phyloP scores from a whole-genome alignment of 1,140 invertebrate species.

The Heliconius himera region DNA sequence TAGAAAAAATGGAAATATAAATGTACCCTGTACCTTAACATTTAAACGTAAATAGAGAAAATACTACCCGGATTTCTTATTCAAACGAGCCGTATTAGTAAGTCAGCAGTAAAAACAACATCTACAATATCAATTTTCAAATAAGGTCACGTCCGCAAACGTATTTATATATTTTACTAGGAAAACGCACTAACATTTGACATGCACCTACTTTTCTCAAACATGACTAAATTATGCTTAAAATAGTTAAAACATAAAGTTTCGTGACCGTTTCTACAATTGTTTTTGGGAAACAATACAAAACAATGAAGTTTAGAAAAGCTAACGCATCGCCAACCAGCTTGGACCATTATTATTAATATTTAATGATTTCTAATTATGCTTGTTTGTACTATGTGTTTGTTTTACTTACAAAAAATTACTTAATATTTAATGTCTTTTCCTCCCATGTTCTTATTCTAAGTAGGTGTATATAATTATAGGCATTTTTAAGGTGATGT shows the following conservation, averaged over 20 bases:
- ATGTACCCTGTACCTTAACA: no score
- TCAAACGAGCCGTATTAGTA: slow-evolving; percentile 12
- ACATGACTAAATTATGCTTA: slow-evolving; percentile 41
- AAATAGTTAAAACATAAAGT: slow-evolving; percentile 41
- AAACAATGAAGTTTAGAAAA: slow-evolving; percentile 41
- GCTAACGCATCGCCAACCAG: slow-evolving; percentile 17
- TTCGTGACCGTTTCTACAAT: slow-evolving; percentile 37
- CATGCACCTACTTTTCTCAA: slow-evolving; percentile 39
- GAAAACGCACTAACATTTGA: slow-evolving; percentile 29
- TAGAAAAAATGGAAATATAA: no score
- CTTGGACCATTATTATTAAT: slow-evolving; percentile 43
- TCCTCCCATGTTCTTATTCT: no score
- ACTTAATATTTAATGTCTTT: no score
- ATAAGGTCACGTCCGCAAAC: slow-evolving; percentile 33
- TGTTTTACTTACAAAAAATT: neutral
- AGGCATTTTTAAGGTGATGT: no score
- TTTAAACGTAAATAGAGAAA: neutral
- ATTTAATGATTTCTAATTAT: slow-evolving; percentile 38
- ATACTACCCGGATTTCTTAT: neutral
- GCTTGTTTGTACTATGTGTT: neutral
- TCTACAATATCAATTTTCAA: slow-evolving; percentile 14
- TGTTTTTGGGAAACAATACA: slow-evolving; percentile 46
- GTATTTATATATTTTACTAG: slow-evolving; percentile 33
- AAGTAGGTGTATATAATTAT: no score
- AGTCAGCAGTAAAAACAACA: neutral